These are phyloP conservation scores for Lamellibrachia satsuma DNA, from an alignment of 2,888 invertebrate genomes.

Conservation along the genomic window DNA sequence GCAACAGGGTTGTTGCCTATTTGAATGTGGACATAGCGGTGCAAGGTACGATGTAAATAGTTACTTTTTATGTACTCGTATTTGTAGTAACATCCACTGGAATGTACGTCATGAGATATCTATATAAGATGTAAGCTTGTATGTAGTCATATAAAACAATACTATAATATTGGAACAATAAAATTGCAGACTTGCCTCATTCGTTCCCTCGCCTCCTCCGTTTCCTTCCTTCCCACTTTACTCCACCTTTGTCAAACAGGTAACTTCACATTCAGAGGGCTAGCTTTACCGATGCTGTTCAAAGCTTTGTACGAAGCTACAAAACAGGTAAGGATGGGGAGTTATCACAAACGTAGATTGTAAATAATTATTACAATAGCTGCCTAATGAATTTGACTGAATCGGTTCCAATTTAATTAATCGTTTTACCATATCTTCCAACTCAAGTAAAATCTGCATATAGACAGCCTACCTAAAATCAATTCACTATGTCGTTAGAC, in stretches of 20 bases:
- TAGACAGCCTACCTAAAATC: no score
- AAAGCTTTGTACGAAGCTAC: neutral
- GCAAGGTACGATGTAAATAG: constrained; percentile 47
- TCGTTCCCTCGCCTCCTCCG: neutral
- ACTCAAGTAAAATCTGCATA: no score
- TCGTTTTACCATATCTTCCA: neutral
- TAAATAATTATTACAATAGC: neutral
- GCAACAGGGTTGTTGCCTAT: constrained; percentile 53
- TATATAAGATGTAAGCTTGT: neutral
- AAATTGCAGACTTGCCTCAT: neutral
- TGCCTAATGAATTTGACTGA: neutral
- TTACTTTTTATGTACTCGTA: no score
- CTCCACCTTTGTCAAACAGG: constrained; percentile 44
- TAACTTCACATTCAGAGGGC: constrained; percentile 55
- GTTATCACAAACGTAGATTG: neutral
- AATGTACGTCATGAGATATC: neutral
- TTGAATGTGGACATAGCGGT: constrained; percentile 59
- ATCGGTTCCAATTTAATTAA: neutral
- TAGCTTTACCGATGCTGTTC: constrained; percentile 52
- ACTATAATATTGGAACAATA: neutral
- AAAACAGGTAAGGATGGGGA: neutral
- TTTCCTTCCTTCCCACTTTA: neutral
- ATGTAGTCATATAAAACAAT: neutral
- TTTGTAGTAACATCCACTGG: neutral
- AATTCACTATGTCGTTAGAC: no score